These are phyloP conservation scores for Labroides dimidiatus DNA, from an alignment of 2,797 vertebrate genomes.

Conservation along the genomic window DNA sequence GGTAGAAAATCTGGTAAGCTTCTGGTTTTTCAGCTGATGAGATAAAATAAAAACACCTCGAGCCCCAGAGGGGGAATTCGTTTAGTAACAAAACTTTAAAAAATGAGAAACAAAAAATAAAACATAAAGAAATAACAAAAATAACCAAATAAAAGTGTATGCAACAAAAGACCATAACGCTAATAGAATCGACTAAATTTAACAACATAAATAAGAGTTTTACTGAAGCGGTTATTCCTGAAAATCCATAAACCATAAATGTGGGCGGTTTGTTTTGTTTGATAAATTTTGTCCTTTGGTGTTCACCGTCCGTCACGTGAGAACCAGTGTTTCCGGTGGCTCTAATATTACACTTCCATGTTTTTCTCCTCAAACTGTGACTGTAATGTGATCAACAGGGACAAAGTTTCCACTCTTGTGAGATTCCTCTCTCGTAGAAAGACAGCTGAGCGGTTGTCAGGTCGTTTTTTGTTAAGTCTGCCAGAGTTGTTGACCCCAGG, in stretches of 20 bases:
- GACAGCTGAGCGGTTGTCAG: neutral
- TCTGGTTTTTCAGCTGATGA: too few species aligned
- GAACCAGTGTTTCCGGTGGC: slow-evolving; percentile 62
- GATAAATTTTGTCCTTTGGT: slow-evolving; percentile 39
- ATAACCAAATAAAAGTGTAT: too few species aligned
- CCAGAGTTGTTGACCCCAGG: slow-evolving; percentile 24
- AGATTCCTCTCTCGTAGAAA: neutral
- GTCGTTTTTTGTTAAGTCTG: neutral
- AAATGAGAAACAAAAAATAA: too few species aligned
- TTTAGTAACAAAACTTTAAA: too few species aligned
- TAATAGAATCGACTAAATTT: too few species aligned
- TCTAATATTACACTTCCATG: slow-evolving; percentile 61
- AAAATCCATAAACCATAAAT: neutral
- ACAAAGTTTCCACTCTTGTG: neutral
- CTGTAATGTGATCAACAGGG: slow-evolving; percentile 44
- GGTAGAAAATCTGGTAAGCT: too few species aligned
- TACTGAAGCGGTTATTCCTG: too few species aligned
- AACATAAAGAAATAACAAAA: too few species aligned
- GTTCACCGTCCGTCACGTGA: slow-evolving; percentile 59
- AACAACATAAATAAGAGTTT: too few species aligned
- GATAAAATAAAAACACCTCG: too few species aligned
- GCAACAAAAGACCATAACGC: too few species aligned
- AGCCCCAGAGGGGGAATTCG: too few species aligned
- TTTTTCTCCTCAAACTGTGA: slow-evolving; percentile 41
- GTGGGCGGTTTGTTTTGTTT: neutral